Evolutionary conservation across 2,888 invertebrate species (phyloP), one percentile per base, ranked within the genome.

Genomic region (Patella caerulea): DNA sequence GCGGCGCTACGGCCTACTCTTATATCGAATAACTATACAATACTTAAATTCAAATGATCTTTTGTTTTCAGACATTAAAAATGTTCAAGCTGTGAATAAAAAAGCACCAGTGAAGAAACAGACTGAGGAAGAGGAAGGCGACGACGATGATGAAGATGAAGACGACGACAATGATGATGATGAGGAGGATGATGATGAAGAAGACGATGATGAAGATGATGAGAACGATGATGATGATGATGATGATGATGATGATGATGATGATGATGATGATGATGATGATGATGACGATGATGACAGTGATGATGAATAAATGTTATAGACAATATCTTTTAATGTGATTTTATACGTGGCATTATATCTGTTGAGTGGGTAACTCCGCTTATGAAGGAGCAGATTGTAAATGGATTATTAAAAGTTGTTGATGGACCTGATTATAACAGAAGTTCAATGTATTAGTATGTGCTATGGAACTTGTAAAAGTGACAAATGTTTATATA

Each of bases 181-280:
- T 73, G 74, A 72, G 71, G 72, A 76, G 53, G 76, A 74, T 59
- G 76, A 79, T 71, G 69, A 71, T 65, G 59, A 77, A 65, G 77
- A 77, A 59, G 77, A 77, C 1, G 74, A 53, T 54, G 75, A 77
- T 71, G 75, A 75, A 70, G 77, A 77, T 53, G 45, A 77, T 65
- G 72, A 79, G 73, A 34, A 34, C 34, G n/a, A n/a, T n/a, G 74
- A 73, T 75, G 76, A 73, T 2, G 73, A 73, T 3, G 73, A 73
- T 55, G 73, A 54, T 19, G 65, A 65, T 0, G 65, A 65, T 0
- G 65, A n/a, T 0, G n/a, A 19, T 1, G 65, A 65, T 0, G 65
- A 24, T 19, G 65, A 65, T 15, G 65, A 65, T 4, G 65, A 65
- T 2, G n/a, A n/a, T n/a, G 65, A 65, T 54, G 24, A 73, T 19